These are phyloP conservation scores for Limnephilus marmoratus DNA, from an alignment of 2,888 invertebrate species.

Conservation along the genomic window DNA sequence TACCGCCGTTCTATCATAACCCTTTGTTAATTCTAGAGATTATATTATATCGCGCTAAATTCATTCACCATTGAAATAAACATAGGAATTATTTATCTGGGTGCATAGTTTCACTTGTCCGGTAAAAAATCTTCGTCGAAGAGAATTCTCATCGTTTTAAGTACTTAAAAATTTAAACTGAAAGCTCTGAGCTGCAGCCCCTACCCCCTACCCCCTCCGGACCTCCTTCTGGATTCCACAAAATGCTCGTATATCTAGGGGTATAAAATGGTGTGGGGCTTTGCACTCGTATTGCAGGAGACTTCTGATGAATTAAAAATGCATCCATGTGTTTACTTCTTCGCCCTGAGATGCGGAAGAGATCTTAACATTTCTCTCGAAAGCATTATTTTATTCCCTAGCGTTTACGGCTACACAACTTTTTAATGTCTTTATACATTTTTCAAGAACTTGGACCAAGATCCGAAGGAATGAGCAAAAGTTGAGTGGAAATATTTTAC, in stretches of 20 bases:
- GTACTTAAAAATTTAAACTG: conserved; percentile 49
- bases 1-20: not conserved
- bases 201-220: not conserved
- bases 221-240: not conserved
- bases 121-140: conserved; percentile 3
- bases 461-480: not conserved
- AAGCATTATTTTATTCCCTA: not conserved
- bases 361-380: not conserved
- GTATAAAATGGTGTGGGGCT: not conserved
- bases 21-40: not conserved
- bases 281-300: conserved; percentile 47
- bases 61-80: not conserved
- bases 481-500: not conserved
- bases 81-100: not conserved
- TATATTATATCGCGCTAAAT: not conserved
- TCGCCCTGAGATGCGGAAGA: not conserved
- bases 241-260: not conserved
- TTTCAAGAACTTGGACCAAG: not conserved
- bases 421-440: not conserved
- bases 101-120: not conserved
- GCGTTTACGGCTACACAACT: not conserved
- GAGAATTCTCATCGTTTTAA: conserved; percentile 35
- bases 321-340: conserved; percentile 61
- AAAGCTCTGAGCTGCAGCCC: conserved; percentile 22
- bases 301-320: conserved; percentile 63